Evolutionary conservation across 2,797 vertebrate species (phyloP).

Genomic region (Nyctibius grandis): DNA sequence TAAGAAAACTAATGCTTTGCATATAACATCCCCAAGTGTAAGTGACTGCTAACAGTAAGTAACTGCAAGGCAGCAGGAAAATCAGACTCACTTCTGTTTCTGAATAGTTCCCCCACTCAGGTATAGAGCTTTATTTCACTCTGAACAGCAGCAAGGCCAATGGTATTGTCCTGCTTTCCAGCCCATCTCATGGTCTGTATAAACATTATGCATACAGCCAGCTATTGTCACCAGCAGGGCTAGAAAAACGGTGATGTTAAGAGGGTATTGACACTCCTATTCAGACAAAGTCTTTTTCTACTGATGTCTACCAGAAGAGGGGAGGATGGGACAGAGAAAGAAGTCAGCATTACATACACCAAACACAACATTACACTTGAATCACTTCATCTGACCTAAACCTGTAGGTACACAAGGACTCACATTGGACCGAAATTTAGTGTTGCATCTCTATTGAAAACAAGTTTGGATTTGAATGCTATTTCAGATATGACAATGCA

Average conservation of each 20-base stretch:
- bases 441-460: neutral
- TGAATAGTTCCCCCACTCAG: neutral
- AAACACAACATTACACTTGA: neutral
- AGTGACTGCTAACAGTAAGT: neutral
- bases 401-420: neutral
- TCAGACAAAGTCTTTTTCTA: neutral
- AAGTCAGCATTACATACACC: neutral
- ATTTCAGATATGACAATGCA: neutral
- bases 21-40: neutral
- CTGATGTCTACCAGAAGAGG: rapidly evolving
- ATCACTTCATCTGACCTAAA: neutral
- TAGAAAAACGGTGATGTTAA: neutral
- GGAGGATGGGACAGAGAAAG: neutral
- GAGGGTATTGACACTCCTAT: neutral
- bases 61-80: neutral
- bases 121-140: neutral
- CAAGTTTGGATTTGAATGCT: neutral
- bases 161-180: neutral
- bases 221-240: neutral
- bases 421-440: neutral
- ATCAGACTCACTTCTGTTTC: neutral
- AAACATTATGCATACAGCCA: neutral
- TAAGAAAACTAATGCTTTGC: neutral
- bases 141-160: neutral
- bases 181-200: neutral